phyloP scores from a whole-genome alignment of 1,140 invertebrate species.

The Drosophila tristis region DNA sequence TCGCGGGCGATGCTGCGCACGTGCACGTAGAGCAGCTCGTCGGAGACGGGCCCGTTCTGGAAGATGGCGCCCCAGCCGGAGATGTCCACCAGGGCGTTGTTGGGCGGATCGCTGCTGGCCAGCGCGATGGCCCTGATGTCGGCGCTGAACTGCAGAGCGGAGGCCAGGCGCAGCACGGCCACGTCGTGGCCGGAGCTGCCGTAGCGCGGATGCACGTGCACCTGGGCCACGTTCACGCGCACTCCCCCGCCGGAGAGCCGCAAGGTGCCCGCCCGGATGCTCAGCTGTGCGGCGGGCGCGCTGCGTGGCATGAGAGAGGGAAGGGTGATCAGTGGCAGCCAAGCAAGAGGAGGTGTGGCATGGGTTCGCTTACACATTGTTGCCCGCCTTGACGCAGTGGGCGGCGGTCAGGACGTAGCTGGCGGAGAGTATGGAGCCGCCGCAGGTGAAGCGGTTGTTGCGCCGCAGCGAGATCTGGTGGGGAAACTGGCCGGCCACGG shows the following conservation, averaged over 20 bases:
- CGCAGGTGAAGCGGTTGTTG: slow-evolving; percentile 84
- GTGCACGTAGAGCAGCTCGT: slow-evolving; percentile 40
- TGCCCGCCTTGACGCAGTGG: slow-evolving; percentile 84
- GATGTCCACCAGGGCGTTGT: slow-evolving; percentile 56
- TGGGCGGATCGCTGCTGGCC: slow-evolving; percentile 60
- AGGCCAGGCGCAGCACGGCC: slow-evolving; percentile 83
- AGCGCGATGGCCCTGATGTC: slow-evolving; percentile 76
- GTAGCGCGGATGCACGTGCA: slow-evolving; percentile 80
- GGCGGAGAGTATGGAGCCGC: slow-evolving; percentile 85
- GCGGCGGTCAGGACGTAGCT: slow-evolving; percentile 86
- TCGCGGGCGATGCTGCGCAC: slow-evolving; percentile 41
- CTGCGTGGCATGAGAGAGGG: not conserved
- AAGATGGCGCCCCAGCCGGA: slow-evolving; percentile 85
- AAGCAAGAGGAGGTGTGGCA: no score
- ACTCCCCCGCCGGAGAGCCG: slow-evolving; percentile 45
- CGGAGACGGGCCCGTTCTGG: slow-evolving; percentile 53
- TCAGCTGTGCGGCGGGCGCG: not conserved
- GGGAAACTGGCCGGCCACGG: slow-evolving; percentile 82
- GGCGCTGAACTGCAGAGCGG: slow-evolving; percentile 59
- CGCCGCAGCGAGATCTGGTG: slow-evolving; percentile 85
- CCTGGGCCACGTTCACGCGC: slow-evolving; percentile 29
- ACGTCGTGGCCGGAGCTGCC: slow-evolving; percentile 63
- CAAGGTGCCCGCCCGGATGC: slow-evolving; percentile 57
- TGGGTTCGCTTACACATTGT: slow-evolving; percentile 29
- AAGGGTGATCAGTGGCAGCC: no score